Evolutionary conservation across 2,797 vertebrate species (phyloP).

Genomic region (Mastacembelus armatus): DNA sequence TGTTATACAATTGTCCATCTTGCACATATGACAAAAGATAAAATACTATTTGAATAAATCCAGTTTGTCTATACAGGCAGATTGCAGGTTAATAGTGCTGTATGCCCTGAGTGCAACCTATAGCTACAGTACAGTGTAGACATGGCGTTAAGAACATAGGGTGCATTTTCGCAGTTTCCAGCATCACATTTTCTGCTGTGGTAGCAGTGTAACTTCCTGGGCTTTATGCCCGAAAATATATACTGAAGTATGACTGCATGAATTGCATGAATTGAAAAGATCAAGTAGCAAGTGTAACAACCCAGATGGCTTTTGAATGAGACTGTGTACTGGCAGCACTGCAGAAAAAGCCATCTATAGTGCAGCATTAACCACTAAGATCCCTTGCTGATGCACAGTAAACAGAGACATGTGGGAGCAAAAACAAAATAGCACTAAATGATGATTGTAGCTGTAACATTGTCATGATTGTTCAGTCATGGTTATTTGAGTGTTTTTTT

Average conservation of each 20-base stretch:
- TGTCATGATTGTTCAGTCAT: slow-evolving; percentile 6
- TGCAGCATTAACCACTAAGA: background rate
- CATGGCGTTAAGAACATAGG: no score
- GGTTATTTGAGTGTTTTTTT: slow-evolving; percentile 8
- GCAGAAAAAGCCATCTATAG: slow-evolving; percentile 7
- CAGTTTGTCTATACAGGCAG: no score
- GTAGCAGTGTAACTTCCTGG: background rate
- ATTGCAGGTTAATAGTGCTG: no score
- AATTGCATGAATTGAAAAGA: background rate
- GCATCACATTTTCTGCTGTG: no score
- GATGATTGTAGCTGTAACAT: slow-evolving; percentile 17
- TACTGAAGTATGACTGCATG: no score
- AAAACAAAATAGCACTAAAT: slow-evolving; percentile 14
- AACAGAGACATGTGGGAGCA: slow-evolving; percentile 23
- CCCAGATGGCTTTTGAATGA: slow-evolving; percentile 21
- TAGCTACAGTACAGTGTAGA: no score
- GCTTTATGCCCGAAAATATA: no score
- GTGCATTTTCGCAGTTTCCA: no score
- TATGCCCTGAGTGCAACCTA: no score
- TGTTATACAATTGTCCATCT: no score
- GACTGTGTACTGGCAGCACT: background rate
- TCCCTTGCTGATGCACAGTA: slow-evolving; percentile 21
- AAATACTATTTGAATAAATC: no score
- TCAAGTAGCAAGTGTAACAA: slow-evolving; percentile 11
- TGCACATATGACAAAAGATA: no score